These are phyloP conservation scores for Corythornis leucogaster DNA, from an alignment of 2,797 vertebrate species.

Conservation along the genomic window DNA sequence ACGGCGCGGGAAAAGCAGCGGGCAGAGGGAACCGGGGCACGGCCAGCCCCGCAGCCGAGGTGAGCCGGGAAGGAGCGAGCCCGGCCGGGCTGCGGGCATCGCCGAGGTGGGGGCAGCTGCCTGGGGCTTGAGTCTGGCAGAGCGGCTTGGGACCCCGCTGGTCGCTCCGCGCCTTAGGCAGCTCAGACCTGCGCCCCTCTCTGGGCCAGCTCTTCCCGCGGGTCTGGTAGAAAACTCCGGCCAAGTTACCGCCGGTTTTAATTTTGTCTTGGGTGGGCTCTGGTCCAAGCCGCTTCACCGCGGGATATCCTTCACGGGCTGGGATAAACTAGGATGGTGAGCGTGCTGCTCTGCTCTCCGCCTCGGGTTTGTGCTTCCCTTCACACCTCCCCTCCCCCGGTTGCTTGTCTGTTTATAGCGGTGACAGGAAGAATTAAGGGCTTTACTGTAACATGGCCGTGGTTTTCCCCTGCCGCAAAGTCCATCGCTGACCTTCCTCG, in stretches of 20 bases:
- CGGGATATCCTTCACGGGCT: too few relatives aligned
- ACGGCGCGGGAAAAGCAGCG: background rate
- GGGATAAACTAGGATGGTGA: background rate
- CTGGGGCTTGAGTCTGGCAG: background rate
- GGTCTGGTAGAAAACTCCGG: background rate
- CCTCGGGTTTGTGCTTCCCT: background rate
- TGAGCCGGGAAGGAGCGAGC: conserved; percentile 19
- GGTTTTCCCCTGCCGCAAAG: background rate
- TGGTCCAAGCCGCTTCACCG: background rate
- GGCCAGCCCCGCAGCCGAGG: conserved; percentile 20
- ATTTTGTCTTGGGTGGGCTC: background rate
- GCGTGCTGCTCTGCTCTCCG: background rate
- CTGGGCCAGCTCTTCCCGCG: background rate
- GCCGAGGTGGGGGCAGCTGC: background rate
- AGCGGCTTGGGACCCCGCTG: background rate
- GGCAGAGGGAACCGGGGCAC: background rate
- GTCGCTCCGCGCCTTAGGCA: background rate
- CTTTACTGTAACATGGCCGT: background rate
- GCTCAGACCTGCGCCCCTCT: background rate
- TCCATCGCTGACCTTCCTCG: background rate
- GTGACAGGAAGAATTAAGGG: background rate
- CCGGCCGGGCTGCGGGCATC: background rate
- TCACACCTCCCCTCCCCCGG: accelerated
- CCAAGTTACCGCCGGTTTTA: background rate
- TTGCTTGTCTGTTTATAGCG: background rate